phyloP scores from a whole-genome alignment of 2,797 vertebrate genomes.

The Pangasius djambal region DNA sequence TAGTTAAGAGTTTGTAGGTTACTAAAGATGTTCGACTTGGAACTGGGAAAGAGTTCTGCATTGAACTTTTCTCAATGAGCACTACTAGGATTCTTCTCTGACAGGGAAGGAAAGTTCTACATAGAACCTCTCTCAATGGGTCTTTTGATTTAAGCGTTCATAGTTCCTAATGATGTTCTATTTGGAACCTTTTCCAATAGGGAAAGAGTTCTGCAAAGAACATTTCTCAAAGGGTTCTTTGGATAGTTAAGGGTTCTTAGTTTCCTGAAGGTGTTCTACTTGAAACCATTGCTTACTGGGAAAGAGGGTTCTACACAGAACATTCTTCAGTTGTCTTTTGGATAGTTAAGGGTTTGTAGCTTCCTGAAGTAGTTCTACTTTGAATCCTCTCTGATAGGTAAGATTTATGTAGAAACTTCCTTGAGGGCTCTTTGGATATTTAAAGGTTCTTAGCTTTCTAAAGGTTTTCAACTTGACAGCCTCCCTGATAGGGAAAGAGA shows the following conservation, averaged over 20 bases:
- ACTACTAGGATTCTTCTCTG: neutral
- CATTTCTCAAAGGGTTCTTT: neutral
- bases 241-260: neutral
- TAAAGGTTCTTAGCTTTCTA: neutral
- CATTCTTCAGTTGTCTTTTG: neutral
- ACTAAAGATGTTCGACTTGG: neutral
- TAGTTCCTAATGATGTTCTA: neutral
- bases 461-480: neutral
- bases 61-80: neutral
- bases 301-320: neutral
- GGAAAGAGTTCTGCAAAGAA: neutral
- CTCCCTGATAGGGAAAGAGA: neutral
- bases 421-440: neutral
- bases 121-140: neutral
- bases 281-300: neutral
- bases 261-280: neutral
- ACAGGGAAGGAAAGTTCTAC: neutral
- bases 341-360: neutral
- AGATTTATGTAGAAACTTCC: neutral
- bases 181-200: neutral
- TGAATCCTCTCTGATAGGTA: neutral
- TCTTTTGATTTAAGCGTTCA: neutral
- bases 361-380: neutral
- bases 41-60: neutral
- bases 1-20: neutral